Percentiles rank a stretch among this genome's conserved stretches.
Conservation (phyloP, 2,797 vertebrate genomes). For the Ibycter americanus region DNA sequence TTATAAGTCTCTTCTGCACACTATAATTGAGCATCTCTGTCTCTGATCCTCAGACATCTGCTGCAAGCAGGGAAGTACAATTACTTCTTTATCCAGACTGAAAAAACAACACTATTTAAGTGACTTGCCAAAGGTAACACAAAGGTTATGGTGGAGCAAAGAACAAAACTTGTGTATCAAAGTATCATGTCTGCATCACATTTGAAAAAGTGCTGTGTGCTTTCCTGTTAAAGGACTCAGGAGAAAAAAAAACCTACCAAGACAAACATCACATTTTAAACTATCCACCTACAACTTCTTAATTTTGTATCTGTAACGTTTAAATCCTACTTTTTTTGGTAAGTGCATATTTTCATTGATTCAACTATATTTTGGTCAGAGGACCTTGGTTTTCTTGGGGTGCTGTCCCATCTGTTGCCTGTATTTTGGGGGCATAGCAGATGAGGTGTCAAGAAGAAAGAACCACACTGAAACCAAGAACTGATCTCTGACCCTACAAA, state of each 20-base stretch:
- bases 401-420: neutral
- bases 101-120: neutral
- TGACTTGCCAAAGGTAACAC: neutral
- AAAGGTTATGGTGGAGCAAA: neutral
- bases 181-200: neutral
- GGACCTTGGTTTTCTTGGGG: rapidly evolving
- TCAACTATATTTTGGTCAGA: neutral
- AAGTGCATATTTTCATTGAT: neutral
- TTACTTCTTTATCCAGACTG: neutral
- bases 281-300: neutral
- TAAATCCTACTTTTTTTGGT: neutral
- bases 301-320: neutral
- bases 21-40: neutral
- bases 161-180: neutral
- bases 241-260: neutral
- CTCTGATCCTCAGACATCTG: neutral
- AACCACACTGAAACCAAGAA: neutral
- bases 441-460: neutral
- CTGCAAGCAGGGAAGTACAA: neutral
- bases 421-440: neutral
- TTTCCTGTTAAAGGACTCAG: neutral
- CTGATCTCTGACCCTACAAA: rapidly evolving
- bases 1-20: neutral
- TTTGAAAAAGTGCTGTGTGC: neutral
- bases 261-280: neutral